These are phyloP conservation scores for Montipora sp. DNA, from an alignment of 64 coral and sea anemone species.

Conservation along the genomic window DNA sequence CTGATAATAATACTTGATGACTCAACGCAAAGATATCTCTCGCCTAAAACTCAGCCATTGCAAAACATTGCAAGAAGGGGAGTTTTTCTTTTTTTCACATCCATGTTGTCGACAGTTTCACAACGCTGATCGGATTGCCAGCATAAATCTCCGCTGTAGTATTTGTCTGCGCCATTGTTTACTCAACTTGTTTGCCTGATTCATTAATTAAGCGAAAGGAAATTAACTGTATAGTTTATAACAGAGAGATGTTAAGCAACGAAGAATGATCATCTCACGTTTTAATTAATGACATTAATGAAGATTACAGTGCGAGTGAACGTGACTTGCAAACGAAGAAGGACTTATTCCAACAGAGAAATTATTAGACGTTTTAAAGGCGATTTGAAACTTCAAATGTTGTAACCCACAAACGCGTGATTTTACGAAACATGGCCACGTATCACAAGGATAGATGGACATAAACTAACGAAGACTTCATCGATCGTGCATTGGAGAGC, in stretches of 20 bases:
- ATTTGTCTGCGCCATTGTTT: not conserved
- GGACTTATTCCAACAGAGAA: no score
- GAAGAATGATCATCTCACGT: not conserved
- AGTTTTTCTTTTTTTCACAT: not conserved
- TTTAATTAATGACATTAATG: no score
- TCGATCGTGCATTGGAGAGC: not conserved
- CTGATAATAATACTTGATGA: not conserved
- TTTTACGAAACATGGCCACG: not conserved
- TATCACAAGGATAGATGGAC: no score
- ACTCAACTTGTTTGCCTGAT: not conserved
- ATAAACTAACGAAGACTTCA: not conserved
- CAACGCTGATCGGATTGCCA: not conserved
- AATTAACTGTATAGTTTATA: not conserved
- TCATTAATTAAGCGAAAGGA: constrained; percentile 5
- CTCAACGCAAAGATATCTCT: not conserved
- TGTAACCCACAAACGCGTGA: not conserved
- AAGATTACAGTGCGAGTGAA: not conserved
- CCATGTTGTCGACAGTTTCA: constrained; percentile 22
- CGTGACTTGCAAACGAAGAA: not conserved
- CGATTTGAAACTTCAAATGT: not conserved
- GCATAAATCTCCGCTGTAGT: not conserved
- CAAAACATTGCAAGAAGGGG: not conserved
- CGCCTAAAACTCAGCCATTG: no score
- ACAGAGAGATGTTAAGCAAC: not conserved
- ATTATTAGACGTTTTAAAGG: not conserved